These are phyloP conservation scores for Meiosimyza platycephala DNA, from an alignment of 2,888 invertebrate species.

Conservation along the genomic window DNA sequence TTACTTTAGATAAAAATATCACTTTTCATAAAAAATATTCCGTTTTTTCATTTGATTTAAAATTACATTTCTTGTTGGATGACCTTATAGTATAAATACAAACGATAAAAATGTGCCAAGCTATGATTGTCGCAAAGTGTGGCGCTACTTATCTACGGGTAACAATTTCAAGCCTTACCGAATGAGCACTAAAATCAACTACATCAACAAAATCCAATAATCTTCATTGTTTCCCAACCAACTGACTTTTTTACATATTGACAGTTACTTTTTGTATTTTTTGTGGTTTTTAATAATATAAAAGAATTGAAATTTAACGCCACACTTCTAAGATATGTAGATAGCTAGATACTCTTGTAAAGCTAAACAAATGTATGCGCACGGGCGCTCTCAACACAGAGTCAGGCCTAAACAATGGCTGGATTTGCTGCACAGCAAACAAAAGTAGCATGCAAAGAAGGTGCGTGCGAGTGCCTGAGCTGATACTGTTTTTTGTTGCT, in stretches of 20 bases:
- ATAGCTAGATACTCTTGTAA: neutral
- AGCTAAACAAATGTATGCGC: neutral
- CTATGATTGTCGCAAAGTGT: no score
- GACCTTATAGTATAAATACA: no score
- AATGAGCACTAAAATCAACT: neutral
- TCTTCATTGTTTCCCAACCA: conserved; percentile 44
- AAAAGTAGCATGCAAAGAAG: neutral
- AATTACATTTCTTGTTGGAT: no score
- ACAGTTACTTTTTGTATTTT: neutral
- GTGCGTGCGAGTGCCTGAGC: conserved; percentile 3
- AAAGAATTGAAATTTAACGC: conserved; percentile 18
- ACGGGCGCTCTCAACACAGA: neutral
- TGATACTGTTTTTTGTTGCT: neutral
- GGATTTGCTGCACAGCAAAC: neutral
- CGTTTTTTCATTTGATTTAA: no score
- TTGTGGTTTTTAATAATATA: conserved; percentile 5
- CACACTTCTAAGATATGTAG: conserved; percentile 1
- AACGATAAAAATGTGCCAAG: no score
- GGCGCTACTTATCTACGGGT: conserved; percentile 7
- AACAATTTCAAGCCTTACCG: neutral
- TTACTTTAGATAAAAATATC: no score
- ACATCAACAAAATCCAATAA: conserved; percentile 38
- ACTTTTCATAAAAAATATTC: no score
- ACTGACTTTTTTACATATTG: conserved; percentile 36
- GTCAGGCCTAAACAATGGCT: neutral